Evolutionary conservation across 2,797 vertebrate genomes (phyloP), one percentile per base, ranked within the genome.

Genomic region (Propithecus deckenii): DNA sequence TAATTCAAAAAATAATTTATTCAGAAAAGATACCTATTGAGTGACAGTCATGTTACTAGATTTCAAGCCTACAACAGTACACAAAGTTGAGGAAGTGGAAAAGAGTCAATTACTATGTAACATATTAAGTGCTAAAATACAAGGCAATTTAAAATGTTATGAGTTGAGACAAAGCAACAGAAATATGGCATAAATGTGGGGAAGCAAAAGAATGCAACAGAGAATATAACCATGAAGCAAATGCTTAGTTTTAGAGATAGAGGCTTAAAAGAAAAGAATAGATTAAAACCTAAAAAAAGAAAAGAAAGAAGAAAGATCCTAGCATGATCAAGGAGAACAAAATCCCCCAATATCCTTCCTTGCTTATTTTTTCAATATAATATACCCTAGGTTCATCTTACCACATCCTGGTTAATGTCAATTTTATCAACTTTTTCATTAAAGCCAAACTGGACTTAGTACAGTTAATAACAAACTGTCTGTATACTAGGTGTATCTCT

Each of bases 321-420:
- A 61, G 18, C 17, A 23, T 32, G n/a, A 7, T 20, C 48, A 67
- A 89, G n/a, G 35, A 43, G 76, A 78, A 41, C 17, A 9, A 88
- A 69, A 4, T 81, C 10, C 15, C 13, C 35, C 43, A 17, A 20
- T 30, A 32, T 75, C 8, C 35, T n/a, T 65, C n/a, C 28, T 20
- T 57, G n/a, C 20, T 55, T 43, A 38, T 32, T 18, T 9, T 89
- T 52, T 11, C 12, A 52, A 22, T 48, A 35, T 22, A 35, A 25
- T n/a, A 25, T 10, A 43, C 10, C n/a, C 98, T 99, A 48, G 99
- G 99, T 14, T 99, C 32, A 48, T 65, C 4, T 65, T 83, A 25
- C 14, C 9, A 20, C 41, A 52, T 28, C 9, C 30, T 65, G 84
- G 6, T 71, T 59, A 5, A 63, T 63, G 63, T 6, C 12, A 67